Base-by-base conservation (phyloP, 2,797 vertebrate genomes). In the Schizopygopsis malacanthus region DNA sequence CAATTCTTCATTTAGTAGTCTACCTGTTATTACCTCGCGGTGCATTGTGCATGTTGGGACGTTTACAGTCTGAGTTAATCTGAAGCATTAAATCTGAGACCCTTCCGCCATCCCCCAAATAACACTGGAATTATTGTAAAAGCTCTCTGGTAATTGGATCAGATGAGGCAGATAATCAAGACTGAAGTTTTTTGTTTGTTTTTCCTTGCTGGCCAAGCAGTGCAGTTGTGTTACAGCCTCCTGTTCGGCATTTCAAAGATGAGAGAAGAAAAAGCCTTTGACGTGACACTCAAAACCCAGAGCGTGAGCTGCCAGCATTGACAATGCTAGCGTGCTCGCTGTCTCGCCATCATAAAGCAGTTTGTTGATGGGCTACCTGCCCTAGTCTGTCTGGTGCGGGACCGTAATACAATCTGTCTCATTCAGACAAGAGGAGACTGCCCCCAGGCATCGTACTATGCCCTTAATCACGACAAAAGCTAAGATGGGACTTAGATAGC, bases 241-340 rank as follows among this genome's bases (percentile, higher is more conserved):
- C 71, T 25, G 67, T 69, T 87, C 84, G 70, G 87, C 45, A 20
- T 85, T 90, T 89, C 81, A 90, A 89, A 90, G 89, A 76, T 47
- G 4, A 61, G 52, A 84, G 70, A 93, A 93, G 88, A 94, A 91
- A 91, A 93, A 77, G 88, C 86, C 92, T 95, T 93, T 93, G 93
- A 92, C 92, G 87, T 93, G 94, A 96, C 92, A 95, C 95, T 96
- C 95, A 95, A 96, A 94, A 92, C 94, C 92, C 90, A 93, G 93
- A 94, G 81, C 63, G 52, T 71, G 87, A 89, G 86, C 91, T 89
- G 93, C 85, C 25, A 7, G 86, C 92, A 94, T 90, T 91, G 92
- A 95, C 94, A 95, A 92, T 92, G 93, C 89, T 90, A 86, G 91
- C 93, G 94, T 91, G 86, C 88, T 94, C 89, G 85, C 93, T 69